Base-by-base conservation (phyloP, 2,113 vertebrate genomes). In the Telmatochromis sp. region DNA sequence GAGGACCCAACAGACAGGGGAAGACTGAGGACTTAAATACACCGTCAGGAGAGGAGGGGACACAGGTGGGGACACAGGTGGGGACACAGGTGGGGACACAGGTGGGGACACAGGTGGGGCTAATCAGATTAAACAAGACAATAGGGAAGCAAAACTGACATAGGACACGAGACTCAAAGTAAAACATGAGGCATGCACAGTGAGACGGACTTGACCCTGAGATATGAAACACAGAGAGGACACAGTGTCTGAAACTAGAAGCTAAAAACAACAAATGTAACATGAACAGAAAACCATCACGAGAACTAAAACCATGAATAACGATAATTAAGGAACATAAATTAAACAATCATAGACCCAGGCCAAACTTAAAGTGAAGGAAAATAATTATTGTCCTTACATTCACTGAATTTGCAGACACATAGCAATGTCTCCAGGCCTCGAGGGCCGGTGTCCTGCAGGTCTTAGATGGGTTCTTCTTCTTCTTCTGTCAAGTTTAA, bases 361-460 rank as follows among this genome's bases (percentile, higher is more conserved):
- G 26, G 35, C 11, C 35, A 70, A 23, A 40, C 35, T 3, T 21
- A 40, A 4, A 8, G 35, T 35, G 9, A n/a, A n/a, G 17, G 2
- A 65, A 35, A 65, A 35, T 65, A 3, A 65, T 35, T 35, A 35
- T 65, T 35, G 17, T 35, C 31, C 31, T n/a, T n/a, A 70, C 37
- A 26, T 70, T 14, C n/a, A 23, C 35, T 40, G 35, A 40, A 6
- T 23, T 4, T 42, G n/a, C n/a, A 42, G 63, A 70, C n/a, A 40
- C n/a, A 14, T 14, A 40, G 31, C 2, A 68, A 57, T 14, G 54
- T 57, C 6, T 55, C 0, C 54, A 55, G 54, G 0, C 54, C 54
- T 57, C 4, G 0, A 14, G 54, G 23, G 3, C 3, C 1, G 0
- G 33, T 9, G 19, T n/a, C 35, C n/a, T 68, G 17, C n/a, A 68